A percentile compares a stretch with the other conserved stretches of the same genome.
Conservation (phyloP, 2,113 vertebrate genomes). For the Fukomys damarensis region DNA sequence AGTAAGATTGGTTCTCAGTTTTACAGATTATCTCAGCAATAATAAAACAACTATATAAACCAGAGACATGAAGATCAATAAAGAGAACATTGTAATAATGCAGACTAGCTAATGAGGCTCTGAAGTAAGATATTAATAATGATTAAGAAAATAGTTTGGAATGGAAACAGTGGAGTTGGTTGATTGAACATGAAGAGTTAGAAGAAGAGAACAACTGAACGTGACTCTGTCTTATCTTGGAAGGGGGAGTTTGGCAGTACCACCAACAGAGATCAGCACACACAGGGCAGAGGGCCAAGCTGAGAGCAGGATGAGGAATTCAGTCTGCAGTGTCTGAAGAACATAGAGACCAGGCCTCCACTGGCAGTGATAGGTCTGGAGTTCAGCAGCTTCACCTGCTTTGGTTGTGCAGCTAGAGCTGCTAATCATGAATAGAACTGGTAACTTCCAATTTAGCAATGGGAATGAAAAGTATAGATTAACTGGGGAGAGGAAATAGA, state of each 20-base stretch:
- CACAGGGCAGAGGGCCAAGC: background rate
- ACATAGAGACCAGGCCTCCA: background rate
- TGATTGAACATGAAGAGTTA: background rate
- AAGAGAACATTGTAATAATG: background rate
- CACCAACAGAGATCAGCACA: background rate
- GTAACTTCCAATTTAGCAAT: background rate
- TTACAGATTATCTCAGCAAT: background rate
- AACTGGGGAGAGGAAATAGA: background rate
- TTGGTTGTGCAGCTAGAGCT: background rate
- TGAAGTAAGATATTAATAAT: background rate
- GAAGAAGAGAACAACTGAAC: background rate
- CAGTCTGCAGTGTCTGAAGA: background rate
- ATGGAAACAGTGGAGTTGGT: background rate
- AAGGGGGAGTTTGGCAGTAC: fast-evolving
- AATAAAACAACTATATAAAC: background rate
- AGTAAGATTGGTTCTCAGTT: background rate
- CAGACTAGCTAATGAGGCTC: background rate
- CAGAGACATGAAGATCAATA: background rate
- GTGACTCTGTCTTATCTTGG: background rate
- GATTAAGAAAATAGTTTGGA: background rate
- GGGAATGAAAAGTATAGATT: background rate
- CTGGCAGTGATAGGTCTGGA: background rate
- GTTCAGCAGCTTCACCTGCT: background rate
- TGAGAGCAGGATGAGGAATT: background rate
- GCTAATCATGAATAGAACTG: background rate